Percentiles rank a stretch among this genome's conserved stretches.
Evolutionary conservation across 2,113 vertebrate species (phyloP).

Genomic region (Tricholaema leucomelas): DNA sequence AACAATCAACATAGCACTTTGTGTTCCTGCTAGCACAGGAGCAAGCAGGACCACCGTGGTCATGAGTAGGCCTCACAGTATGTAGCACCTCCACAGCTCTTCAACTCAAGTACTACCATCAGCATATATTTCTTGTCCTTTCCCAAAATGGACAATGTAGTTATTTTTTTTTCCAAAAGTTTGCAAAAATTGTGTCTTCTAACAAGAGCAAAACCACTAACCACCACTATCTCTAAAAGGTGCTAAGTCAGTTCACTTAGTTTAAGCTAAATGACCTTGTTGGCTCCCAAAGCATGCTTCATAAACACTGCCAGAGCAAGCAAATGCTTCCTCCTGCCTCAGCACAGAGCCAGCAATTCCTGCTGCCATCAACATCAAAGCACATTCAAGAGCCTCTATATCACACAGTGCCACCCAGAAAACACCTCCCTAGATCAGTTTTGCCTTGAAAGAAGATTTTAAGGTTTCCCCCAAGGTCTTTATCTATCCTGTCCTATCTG

Average conservation of each 20-base stretch:
- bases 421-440: neutral
- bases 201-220: too few species aligned
- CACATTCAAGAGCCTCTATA: neutral
- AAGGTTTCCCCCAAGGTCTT: neutral
- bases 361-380: neutral
- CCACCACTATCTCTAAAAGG: neutral
- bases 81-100: neutral
- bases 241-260: neutral
- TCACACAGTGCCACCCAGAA: neutral
- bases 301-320: neutral
- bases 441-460: neutral
- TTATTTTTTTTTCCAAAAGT: too few species aligned
- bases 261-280: neutral
- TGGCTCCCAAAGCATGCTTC: neutral
- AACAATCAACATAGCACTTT: neutral
- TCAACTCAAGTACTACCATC: neutral
- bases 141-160: neutral
- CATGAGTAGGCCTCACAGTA: rapidly evolving
- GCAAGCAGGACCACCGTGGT: rapidly evolving
- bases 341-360: neutral
- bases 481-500: neutral
- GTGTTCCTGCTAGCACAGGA: neutral
- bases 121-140: neutral
- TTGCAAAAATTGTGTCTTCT: too few species aligned
- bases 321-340: neutral